Conservation (phyloP, 1,140 invertebrate species). For the Araneus ventricosus region DNA sequence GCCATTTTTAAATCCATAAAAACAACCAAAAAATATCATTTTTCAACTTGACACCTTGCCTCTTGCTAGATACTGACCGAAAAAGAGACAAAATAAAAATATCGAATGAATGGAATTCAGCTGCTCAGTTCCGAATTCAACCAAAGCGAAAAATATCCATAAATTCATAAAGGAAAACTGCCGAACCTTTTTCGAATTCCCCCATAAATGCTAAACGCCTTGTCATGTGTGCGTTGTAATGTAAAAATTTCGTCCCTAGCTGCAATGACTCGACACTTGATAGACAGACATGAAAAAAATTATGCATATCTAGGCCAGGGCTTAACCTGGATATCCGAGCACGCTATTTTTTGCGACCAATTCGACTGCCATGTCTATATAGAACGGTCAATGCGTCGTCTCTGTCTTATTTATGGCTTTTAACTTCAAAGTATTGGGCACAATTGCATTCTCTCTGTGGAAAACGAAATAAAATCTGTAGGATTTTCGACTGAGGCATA, state of each 20-base stretch:
- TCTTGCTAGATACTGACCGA: not conserved
- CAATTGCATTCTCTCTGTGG: not conserved
- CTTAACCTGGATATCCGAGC: not conserved
- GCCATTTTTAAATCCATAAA: no score
- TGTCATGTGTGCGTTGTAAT: not conserved
- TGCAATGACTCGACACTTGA: not conserved
- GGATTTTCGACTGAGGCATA: not conserved
- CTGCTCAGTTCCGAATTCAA: not conserved
- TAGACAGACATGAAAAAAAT: not conserved
- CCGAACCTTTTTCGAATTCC: not conserved
- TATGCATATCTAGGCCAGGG: conserved; percentile 8
- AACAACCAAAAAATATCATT: no score
- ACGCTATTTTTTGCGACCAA: conserved; percentile 16
- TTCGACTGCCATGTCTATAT: conserved; percentile 5
- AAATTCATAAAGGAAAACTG: not conserved
- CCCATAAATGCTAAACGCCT: not conserved
- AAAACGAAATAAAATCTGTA: not conserved
- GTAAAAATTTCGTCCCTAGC: not conserved
- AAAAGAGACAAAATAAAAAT: not conserved
- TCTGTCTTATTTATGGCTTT: conserved; percentile 6
- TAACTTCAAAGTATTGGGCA: not conserved
- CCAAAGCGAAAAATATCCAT: not conserved
- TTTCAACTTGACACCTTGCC: no score
- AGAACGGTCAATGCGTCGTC: not conserved
- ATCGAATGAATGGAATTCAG: not conserved